Evolutionary conservation across 2,888 invertebrate genomes (phyloP), one percentile per base, ranked within the genome.

Genomic region (Endomychus coccineus): DNA sequence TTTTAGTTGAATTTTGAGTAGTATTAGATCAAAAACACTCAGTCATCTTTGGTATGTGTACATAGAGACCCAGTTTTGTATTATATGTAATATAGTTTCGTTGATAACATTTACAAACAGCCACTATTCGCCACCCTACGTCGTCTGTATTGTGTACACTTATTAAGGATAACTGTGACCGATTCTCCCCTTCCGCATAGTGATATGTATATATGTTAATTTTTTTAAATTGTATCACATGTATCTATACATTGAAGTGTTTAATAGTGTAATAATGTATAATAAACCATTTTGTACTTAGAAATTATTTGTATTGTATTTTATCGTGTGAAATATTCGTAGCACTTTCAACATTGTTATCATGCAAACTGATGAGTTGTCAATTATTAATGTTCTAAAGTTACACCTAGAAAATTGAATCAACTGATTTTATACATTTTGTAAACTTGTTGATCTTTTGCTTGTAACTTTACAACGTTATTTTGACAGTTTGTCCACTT

Each of bases 21-120:
- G 21, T n/a, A 19, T 19, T 50, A 49, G 47, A 50, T 44, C 48
- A 51, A 46, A 46, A 47, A 52, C 48, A 50, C 46, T 47, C 56
- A 52, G 54, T 54, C 52, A 49, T 56, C 55, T 58, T 56, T 54
- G 51, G 50, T 55, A 55, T 48, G 55, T 56, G 58, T 56, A 54
- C 53, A 52, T 55, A 53, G 46, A 48, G 40, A 46, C 47, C 48
- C 43, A 38, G 53, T 59, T 58, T 59, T 64, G 64, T 64, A 64
- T 62, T 62, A 64, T 64, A 64, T 54, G 64, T 64, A 64, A 62
- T 62, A 64, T 64, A 64, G 62, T 62, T 64, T 62, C 56, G 58
- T 61, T 55, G 49, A 50, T 54, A 57, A 58, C 58, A 59, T 60
- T 60, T 60, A 58, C 59, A 59, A 59, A 51, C 46, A 32, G 37